Evolutionary conservation across 2,888 invertebrate genomes (phyloP).

Genomic region (Cerceris ruficornis): DNA sequence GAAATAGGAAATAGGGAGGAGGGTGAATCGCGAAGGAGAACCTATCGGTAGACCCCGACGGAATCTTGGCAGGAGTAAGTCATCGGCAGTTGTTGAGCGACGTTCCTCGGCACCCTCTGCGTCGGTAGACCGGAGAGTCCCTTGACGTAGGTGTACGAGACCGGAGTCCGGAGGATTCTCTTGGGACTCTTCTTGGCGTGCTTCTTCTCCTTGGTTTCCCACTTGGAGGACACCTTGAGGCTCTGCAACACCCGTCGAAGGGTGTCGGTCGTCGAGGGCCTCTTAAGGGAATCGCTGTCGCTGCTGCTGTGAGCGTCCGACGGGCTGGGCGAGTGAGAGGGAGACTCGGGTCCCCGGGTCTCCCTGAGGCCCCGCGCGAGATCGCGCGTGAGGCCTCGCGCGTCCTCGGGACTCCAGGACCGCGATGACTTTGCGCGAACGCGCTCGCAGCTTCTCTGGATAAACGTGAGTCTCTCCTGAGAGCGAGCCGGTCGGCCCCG

Average conservation of each 20-base stretch:
- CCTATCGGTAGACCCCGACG: constrained; percentile 69
- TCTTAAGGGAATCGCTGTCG: constrained; percentile 83
- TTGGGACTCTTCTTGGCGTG: constrained; percentile 83
- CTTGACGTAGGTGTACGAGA: constrained; percentile 90
- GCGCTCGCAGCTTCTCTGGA: constrained; percentile 63
- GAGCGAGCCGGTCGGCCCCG: constrained; percentile 68
- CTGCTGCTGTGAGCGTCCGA: constrained; percentile 82
- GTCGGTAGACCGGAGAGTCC: constrained; percentile 92
- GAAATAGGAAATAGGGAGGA: not conserved
- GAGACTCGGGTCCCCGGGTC: constrained; percentile 66
- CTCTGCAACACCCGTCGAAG: constrained; percentile 89
- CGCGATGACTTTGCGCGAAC: constrained; percentile 70
- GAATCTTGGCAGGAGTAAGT: constrained; percentile 68
- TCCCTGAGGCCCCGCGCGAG: constrained; percentile 57
- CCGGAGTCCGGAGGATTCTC: constrained; percentile 89
- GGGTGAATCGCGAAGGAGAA: not conserved
- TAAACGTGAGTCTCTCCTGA: constrained; percentile 69
- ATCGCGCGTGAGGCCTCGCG: constrained; percentile 53
- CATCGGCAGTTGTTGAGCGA: constrained; percentile 67
- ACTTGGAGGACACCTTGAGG: constrained; percentile 84
- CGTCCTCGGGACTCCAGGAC: constrained; percentile 74
- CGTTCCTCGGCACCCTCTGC: constrained; percentile 88
- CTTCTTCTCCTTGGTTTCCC: constrained; percentile 83
- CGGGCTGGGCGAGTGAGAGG: constrained; percentile 73
- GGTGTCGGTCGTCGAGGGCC: constrained; percentile 85